Conservation (phyloP, 2,113 vertebrate genomes). For the Campylorhamphus procurvoides region DNA sequence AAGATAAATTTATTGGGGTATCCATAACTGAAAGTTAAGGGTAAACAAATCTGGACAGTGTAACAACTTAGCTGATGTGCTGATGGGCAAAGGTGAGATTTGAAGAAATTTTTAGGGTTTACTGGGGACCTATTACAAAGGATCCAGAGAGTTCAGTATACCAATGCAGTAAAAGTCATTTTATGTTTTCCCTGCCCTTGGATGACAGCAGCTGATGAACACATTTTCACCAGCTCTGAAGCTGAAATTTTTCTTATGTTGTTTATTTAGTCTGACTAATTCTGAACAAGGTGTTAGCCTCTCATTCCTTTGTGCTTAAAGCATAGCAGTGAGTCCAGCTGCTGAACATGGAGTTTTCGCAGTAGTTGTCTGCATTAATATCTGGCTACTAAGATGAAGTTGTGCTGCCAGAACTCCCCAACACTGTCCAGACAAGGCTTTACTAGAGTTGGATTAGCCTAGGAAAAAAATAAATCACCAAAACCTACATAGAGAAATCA, state of each 20-base stretch:
- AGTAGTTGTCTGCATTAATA: neutral
- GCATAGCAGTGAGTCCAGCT: neutral
- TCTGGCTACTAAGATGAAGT: neutral
- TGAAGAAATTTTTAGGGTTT: neutral
- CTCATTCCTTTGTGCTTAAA: constrained; percentile 2
- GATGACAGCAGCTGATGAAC: neutral
- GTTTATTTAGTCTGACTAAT: constrained; percentile 14
- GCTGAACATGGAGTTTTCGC: neutral
- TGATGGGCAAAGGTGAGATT: neutral
- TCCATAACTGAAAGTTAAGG: neutral
- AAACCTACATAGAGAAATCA: neutral
- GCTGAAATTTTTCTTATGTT: neutral
- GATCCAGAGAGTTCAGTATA: neutral
- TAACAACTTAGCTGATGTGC: neutral
- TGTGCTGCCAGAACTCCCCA: constrained; percentile 23
- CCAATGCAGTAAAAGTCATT: neutral
- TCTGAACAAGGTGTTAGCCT: neutral
- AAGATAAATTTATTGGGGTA: neutral
- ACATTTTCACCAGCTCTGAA: neutral
- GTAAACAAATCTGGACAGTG: neutral
- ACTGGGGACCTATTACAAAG: neutral
- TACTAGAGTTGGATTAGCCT: neutral
- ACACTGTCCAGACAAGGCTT: constrained; percentile 38
- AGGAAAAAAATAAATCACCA: neutral
- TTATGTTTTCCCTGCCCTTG: neutral